Percentiles rank a stretch among this genome's conserved stretches.
These are phyloP conservation scores for Philhelius pedissequus DNA, from an alignment of 2,888 invertebrate species.

Conservation along the genomic window DNA sequence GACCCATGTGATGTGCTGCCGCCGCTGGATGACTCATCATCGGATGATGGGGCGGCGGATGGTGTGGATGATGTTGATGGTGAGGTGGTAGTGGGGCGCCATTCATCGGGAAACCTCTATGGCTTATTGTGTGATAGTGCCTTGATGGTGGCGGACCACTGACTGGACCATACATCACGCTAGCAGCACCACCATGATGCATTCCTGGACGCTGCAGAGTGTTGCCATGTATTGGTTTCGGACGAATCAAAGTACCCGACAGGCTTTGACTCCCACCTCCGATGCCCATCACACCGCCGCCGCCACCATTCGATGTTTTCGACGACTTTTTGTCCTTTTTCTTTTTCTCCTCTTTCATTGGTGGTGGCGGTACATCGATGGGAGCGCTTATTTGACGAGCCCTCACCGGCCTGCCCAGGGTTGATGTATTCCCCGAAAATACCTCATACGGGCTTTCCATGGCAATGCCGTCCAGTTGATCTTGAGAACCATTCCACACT, in stretches of 20 bases:
- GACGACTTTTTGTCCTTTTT: conserved; percentile 80
- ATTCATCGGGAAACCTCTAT: conserved; percentile 75
- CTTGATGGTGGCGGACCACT: conserved; percentile 75
- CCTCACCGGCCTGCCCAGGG: conserved; percentile 84
- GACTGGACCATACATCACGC: conserved; percentile 79
- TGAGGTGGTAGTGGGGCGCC: conserved; percentile 74
- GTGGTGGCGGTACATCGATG: conserved; percentile 91
- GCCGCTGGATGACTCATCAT: conserved; percentile 76
- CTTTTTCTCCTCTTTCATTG: conserved; percentile 85
- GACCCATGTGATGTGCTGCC: conserved; percentile 71
- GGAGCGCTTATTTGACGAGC: conserved; percentile 90
- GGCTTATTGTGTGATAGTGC: conserved; percentile 81
- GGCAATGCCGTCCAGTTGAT: conserved; percentile 85
- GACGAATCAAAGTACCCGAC: conserved; percentile 78
- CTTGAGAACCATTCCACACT: conserved; percentile 91
- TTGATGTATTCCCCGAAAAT: conserved; percentile 80
- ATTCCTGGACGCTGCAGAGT: conserved; percentile 74
- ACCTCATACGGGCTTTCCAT: conserved; percentile 86
- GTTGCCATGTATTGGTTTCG: conserved; percentile 78
- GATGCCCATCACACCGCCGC: too few relatives aligned
- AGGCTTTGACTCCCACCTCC: conserved; percentile 77
- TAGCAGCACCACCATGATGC: conserved; percentile 73
- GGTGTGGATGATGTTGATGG: conserved; percentile 74
- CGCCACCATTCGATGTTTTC: conserved; percentile 70
- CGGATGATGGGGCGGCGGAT: conserved; percentile 70